These are phyloP conservation scores for Netelia melanura DNA, from an alignment of 2,888 invertebrate genomes.

Conservation along the genomic window DNA sequence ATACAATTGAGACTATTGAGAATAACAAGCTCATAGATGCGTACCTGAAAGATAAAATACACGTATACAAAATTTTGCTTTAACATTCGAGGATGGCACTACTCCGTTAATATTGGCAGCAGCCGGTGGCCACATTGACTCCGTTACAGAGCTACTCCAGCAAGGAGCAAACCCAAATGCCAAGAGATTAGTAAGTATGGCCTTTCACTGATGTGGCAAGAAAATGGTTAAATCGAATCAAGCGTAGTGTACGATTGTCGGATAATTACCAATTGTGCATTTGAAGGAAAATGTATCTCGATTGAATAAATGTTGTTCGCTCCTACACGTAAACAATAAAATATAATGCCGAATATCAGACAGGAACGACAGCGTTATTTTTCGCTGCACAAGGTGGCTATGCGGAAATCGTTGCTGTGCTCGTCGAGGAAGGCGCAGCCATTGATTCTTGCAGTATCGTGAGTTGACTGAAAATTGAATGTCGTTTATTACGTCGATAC, in stretches of 20 bases:
- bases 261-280: too few species aligned
- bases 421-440: conserved; percentile 92
- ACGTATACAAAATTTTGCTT: background rate
- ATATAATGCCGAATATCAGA: conserved; percentile 86
- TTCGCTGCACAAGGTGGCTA: conserved; percentile 97
- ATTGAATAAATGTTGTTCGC: background rate
- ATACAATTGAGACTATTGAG: background rate
- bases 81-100: conserved; percentile 92
- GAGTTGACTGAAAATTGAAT: conserved; percentile 79
- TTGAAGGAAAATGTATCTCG: too few species aligned
- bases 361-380: conserved; percentile 96
- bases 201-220: too few species aligned
- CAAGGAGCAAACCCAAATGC: conserved; percentile 96
- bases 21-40: background rate
- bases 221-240: too few species aligned
- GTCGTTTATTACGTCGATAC: conserved; percentile 9
- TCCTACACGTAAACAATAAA: background rate
- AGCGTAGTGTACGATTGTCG: too few species aligned
- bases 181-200: conserved; percentile 89
- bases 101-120: conserved; percentile 96
- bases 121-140: conserved; percentile 95
- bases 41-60: too few species aligned
- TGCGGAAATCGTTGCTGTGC: conserved; percentile 91
- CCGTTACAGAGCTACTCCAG: conserved; percentile 93
- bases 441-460: conserved; percentile 93